Percentiles rank a stretch among this genome's conserved stretches.
Conservation (phyloP, 1,140 invertebrate genomes). For the Mylabris phalerata region DNA sequence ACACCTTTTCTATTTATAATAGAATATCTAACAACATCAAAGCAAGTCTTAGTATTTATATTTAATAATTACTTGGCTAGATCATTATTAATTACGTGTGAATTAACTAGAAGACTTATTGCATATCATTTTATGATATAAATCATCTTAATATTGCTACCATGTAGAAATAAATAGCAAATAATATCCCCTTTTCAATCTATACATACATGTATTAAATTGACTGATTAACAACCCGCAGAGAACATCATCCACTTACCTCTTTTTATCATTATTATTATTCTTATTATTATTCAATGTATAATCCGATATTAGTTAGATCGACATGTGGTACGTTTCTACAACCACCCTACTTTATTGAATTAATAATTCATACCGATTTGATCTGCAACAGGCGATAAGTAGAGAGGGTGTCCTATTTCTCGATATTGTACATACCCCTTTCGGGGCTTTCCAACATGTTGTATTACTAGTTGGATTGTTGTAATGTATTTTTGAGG, state of each 20-base stretch:
- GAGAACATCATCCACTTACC: constrained; percentile 6
- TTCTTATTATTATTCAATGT: not conserved
- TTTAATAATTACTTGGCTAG: constrained; percentile 3
- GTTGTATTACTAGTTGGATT: too few relatives aligned
- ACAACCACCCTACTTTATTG: constrained; percentile 1
- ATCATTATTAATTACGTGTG: constrained; percentile 6
- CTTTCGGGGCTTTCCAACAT: too few relatives aligned
- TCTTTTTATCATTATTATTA: constrained; percentile 4
- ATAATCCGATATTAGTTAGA: constrained; percentile 7
- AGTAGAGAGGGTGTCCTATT: too few relatives aligned
- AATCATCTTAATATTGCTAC: too few relatives aligned
- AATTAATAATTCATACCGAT: constrained; percentile 11
- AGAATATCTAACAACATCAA: constrained; percentile 7
- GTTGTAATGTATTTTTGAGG: too few relatives aligned
- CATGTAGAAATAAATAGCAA: too few relatives aligned
- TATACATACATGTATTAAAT: constrained; percentile 1
- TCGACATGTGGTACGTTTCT: constrained; percentile 11
- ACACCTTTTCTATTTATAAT: constrained; percentile 10
- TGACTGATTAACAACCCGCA: constrained; percentile 7
- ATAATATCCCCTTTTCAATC: too few relatives aligned
- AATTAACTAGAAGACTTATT: constrained; percentile 7
- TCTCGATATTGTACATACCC: too few relatives aligned
- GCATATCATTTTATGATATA: not conserved
- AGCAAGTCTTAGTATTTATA: constrained; percentile 14
- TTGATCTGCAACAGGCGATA: not conserved